These are phyloP conservation scores for Metopolophium dirhodum DNA, from an alignment of 1,140 invertebrate species.

Conservation along the genomic window DNA sequence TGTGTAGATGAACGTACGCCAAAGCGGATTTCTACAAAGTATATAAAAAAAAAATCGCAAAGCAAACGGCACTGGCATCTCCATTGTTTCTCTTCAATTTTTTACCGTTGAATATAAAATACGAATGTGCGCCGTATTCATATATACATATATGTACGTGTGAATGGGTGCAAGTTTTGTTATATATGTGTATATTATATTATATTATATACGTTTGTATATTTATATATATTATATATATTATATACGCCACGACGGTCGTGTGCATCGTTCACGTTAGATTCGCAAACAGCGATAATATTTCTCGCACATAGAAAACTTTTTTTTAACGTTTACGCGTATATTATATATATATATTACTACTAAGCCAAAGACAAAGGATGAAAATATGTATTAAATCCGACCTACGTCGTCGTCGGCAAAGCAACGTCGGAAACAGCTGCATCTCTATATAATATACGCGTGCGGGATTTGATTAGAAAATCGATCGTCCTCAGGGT, in stretches of 20 bases:
- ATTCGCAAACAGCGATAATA: neutral
- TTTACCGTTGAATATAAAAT: slow-evolving; percentile 23
- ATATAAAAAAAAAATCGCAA: slow-evolving; percentile 1
- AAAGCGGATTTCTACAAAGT: slow-evolving; percentile 1
- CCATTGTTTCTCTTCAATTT: slow-evolving; percentile 27
- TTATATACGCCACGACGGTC: neutral
- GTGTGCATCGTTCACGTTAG: neutral
- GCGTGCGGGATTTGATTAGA: neutral
- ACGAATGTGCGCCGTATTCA: neutral
- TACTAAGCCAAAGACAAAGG: neutral
- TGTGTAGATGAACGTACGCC: neutral
- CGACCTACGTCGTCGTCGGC: neutral
- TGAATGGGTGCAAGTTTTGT: neutral
- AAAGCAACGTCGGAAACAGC: neutral
- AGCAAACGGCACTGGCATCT: neutral
- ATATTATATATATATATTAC: neutral
- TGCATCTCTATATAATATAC: neutral
- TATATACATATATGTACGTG: neutral
- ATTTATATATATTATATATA: too few relatives aligned
- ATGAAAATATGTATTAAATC: slow-evolving; percentile 17
- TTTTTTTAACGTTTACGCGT: neutral
- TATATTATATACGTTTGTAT: neutral
- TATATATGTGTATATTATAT: neutral
- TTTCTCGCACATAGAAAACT: neutral
- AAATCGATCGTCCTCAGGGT: neutral